These are phyloP conservation scores for Oreochromis grahami DNA, from an alignment of 2,797 vertebrate genomes.

Conservation along the genomic window DNA sequence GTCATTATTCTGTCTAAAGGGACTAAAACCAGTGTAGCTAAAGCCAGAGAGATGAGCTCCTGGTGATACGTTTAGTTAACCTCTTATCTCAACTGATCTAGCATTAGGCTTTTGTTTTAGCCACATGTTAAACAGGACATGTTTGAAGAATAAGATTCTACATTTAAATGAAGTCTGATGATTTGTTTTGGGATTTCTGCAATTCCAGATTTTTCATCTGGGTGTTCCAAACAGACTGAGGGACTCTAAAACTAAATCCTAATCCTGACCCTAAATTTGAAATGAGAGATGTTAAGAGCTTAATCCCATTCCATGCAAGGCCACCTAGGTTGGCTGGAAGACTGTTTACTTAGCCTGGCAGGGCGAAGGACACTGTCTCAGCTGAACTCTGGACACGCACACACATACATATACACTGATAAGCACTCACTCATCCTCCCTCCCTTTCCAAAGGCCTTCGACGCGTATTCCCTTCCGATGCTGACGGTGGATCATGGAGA, in stretches of 20 bases:
- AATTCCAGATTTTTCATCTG: not conserved
- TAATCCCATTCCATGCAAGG: too few species aligned
- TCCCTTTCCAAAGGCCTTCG: too few species aligned
- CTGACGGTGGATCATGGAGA: too few species aligned
- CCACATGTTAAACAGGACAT: not conserved
- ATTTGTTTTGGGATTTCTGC: not conserved
- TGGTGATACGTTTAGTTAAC: not conserved
- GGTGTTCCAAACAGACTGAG: not conserved
- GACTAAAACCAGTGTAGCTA: not conserved
- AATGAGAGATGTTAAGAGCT: not conserved
- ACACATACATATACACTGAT: too few species aligned
- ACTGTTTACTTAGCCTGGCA: too few species aligned
- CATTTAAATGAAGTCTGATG: not conserved
- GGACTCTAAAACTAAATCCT: not conserved
- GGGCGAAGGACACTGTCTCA: too few species aligned
- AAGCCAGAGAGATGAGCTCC: not conserved
- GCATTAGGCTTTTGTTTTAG: not conserved
- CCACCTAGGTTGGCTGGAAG: too few species aligned
- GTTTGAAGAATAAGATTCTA: not conserved
- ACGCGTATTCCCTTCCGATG: too few species aligned
- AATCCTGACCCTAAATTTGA: not conserved
- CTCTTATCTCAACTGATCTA: rapidly evolving
- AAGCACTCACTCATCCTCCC: too few species aligned
- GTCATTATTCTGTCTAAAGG: not conserved
- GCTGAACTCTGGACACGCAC: too few species aligned